Conservation (phyloP, 2,888 invertebrate species). For the Panopea generosa region DNA sequence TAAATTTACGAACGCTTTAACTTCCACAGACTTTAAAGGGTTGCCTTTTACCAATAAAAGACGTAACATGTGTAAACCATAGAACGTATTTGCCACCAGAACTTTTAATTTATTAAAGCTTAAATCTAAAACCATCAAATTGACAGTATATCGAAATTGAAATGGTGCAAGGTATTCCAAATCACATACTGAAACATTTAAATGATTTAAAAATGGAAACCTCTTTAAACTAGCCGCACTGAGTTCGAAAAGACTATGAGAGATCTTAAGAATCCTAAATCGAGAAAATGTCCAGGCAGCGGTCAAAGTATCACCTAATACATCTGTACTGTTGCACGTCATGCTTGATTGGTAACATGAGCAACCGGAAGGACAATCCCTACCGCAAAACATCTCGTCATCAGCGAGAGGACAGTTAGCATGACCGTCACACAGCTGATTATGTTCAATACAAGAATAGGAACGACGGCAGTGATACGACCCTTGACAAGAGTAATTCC, state of each 20-base stretch:
- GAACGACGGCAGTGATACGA: constrained; percentile 7
- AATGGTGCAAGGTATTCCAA: not conserved
- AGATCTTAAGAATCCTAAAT: not conserved
- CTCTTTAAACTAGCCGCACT: not conserved
- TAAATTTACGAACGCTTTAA: constrained; percentile 48
- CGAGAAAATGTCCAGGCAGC: too few relatives aligned
- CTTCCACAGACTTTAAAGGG: constrained; percentile 6
- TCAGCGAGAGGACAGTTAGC: constrained; percentile 11
- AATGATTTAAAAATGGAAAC: not conserved
- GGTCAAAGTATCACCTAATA: not conserved
- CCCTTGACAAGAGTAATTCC: constrained; percentile 7
- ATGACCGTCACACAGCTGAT: constrained; percentile 6
- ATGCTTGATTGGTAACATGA: constrained; percentile 2
- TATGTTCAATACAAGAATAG: not conserved
- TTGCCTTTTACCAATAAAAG: constrained; percentile 27
- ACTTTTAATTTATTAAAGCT: constrained; percentile 22
- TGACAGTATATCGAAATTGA: constrained; percentile 22
- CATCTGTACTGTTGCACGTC: not conserved
- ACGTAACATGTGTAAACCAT: constrained; percentile 7
- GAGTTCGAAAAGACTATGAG: not conserved
- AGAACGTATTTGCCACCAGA: constrained; percentile 15
- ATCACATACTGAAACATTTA: constrained; percentile 6
- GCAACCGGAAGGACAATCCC: not conserved
- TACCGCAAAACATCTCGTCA: constrained; percentile 9
- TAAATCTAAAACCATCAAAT: constrained; percentile 30